Conservation (phyloP, 2,888 invertebrate genomes). For the Nineta flava region DNA sequence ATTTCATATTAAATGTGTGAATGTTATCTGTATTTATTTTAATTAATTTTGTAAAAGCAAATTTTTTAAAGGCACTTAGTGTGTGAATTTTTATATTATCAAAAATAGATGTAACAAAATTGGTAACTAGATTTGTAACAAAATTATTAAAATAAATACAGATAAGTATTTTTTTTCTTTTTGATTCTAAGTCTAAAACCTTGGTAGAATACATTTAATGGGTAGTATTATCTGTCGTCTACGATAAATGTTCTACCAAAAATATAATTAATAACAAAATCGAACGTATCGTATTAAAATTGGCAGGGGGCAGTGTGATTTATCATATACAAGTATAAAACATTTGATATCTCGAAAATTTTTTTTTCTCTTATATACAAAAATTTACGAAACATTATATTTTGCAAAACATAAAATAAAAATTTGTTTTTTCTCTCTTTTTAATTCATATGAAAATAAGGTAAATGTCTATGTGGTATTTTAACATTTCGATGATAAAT, state of each 20-base stretch:
- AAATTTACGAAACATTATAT: no score
- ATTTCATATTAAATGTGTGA: background rate
- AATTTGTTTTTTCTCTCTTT: background rate
- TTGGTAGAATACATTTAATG: constrained; percentile 1
- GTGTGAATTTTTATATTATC: background rate
- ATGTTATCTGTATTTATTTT: constrained; percentile 2
- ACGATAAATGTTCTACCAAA: background rate
- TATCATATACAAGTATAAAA: no score
- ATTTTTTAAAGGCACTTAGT: background rate
- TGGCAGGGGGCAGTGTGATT: constrained; percentile 22
- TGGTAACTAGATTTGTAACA: no score
- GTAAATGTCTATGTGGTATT: constrained; percentile 6
- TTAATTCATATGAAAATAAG: constrained; percentile 8
- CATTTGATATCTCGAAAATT: no score
- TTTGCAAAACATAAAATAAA: background rate
- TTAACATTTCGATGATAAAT: constrained; percentile 75
- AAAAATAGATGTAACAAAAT: background rate
- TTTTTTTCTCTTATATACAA: no score
- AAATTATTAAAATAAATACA: constrained; percentile 3
- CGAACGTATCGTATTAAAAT: constrained; percentile 1
- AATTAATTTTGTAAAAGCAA: background rate
- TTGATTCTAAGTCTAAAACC: constrained; percentile 1
- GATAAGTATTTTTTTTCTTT: background rate
- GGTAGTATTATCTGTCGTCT: no score
- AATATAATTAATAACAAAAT: background rate